These are phyloP conservation scores for Limnephilus auricula DNA, from an alignment of 2,888 invertebrate species.

Conservation along the genomic window DNA sequence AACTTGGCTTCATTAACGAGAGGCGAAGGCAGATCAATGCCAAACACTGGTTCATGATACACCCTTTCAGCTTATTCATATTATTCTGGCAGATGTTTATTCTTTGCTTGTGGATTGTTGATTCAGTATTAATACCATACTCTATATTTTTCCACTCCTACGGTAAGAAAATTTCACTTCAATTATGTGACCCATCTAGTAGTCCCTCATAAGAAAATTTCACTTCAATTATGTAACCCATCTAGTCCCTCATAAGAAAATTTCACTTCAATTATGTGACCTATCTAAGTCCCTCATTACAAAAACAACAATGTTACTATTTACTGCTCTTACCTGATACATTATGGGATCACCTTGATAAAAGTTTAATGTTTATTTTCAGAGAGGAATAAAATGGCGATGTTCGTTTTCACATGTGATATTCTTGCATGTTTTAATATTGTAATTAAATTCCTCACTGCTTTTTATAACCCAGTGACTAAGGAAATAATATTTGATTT, in stretches of 20 bases:
- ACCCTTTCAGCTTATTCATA: conserved; percentile 57
- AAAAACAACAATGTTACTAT: background rate
- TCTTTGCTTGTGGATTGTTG: conserved; percentile 39
- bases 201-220: too few species aligned
- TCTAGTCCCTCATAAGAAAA: too few species aligned
- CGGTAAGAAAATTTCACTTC: conserved; percentile 23
- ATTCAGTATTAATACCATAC: conserved; percentile 44
- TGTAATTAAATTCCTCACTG: conserved; percentile 52
- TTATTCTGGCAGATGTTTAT: conserved; percentile 50
- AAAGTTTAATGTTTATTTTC: background rate
- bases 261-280: background rate
- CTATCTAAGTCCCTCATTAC: background rate
- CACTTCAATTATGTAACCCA: too few species aligned
- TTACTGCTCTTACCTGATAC: background rate
- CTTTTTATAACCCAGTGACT: conserved; percentile 53
- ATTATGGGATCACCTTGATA: background rate
- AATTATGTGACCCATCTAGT: background rate
- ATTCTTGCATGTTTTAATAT: conserved; percentile 45
- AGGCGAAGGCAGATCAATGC: conserved; percentile 37
- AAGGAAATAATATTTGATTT: conserved; percentile 52
- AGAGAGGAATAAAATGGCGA: background rate
- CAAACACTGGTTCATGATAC: conserved; percentile 59
- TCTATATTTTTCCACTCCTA: conserved; percentile 12
- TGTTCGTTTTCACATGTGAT: conserved; percentile 20
- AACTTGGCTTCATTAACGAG: conserved; percentile 51